Evolutionary conservation across 2,888 invertebrate species (phyloP), one percentile per base, ranked within the genome.

Genomic region (Lordiphosa andalusiaca): DNA sequence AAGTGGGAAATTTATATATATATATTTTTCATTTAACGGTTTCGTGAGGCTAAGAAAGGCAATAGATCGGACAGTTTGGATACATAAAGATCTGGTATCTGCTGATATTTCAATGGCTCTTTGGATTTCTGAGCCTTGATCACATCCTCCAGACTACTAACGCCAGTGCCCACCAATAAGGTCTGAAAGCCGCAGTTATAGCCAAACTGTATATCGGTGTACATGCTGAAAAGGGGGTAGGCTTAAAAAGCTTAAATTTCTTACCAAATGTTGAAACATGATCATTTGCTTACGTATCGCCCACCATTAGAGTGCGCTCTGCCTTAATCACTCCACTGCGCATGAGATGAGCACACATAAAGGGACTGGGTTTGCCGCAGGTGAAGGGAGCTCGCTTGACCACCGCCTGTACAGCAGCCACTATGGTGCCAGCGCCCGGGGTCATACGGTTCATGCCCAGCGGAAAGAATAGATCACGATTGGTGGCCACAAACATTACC

Each of bases 171-270:
- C 12, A 80, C 78, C 9, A 80, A 12, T 1, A 80, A 46, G 0
- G 78, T 80, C 10, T 77, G 77, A 38, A 80, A 80, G 42, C 77
- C 81, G 12, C 77, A 81, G 13, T 80, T 69, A 9, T 81, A 74
- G 12, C 78, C 78, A 21, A 80, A 67, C 5, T 59, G 69, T 4
- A 80, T 67, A 7, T 80, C 78, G 0, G 78, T 81, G 7, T 58
- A 44, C 12, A 73, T 12, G 2, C 76, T 25, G 7, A 7, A 25
- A 25, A 0, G 25, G 25, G 2, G 2, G 25, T 0, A n/a, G n/a
- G n/a, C n/a, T n/a, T n/a, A 19, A 2, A 19, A 19, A 4, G 19
- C 2, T 19, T 19, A 19, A 19, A 19, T 19, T 19, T 19, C 0
- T 3, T 3, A 0, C 2, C 16, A 16, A 19, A 19, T 19, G 2